Evolutionary conservation across 2,888 invertebrate species (phyloP), one percentile per base, ranked within the genome.

Genomic region (Papilio demoleus): DNA sequence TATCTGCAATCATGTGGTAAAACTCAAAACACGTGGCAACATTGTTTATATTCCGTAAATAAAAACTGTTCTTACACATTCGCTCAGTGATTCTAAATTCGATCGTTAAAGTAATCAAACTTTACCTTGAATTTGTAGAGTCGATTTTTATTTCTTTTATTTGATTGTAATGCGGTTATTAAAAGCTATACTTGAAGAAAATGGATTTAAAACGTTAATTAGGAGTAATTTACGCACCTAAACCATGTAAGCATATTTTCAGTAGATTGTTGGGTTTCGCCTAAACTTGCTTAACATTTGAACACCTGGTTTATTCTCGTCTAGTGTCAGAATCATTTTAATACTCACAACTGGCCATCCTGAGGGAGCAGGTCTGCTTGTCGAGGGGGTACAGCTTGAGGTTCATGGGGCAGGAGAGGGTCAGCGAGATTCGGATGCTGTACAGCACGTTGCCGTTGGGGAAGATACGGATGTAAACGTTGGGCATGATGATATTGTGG

Each of bases 401-500:
- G 89, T 98, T 97, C 99, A 99, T 99, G 70, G 99, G 99, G 83
- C 99, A 99, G 67, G 98, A 97, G 76, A 99, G 94, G 64, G 98
- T 98, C 80, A 99, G 93, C 45, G 99, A 99, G 88, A 99, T 97
- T 88, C 99, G 97, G 93, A 99, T 98, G 93, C 98, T 98, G 94
- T 99, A 99, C 74, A 99, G 94, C 78, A 99, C 98, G 76, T 97
- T 96, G 75, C 99, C 99, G 80, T 98, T 96, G 70, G 98, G 97
- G 90, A 98, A 98, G 86, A 99, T 98, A 77, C 99, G 94, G 86
- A 99, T 97, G 94, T 99, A 98, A 76, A 99, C 97, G 89, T 99
- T 99, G 72, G 98, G 98, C 97, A 98, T 98, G 88, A 98, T 98
- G 90, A 99, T 98, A 88, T 98, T 97, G 93, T 99, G 98, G 87